Evolutionary conservation across 2,797 vertebrate genomes (phyloP).

Genomic region (Sarcoramphus papa): DNA sequence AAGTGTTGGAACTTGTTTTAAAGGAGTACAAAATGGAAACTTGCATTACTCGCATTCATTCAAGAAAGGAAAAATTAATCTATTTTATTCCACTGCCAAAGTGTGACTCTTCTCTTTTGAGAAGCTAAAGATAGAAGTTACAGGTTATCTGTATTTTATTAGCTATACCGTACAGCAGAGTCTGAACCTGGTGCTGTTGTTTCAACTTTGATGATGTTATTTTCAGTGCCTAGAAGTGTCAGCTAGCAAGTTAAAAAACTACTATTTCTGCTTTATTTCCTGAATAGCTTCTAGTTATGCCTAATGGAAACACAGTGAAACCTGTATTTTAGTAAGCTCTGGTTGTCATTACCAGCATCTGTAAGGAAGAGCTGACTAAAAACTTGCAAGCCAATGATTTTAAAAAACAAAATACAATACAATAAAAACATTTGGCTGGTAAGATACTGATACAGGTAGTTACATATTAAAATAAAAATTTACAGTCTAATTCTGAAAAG

Average conservation of each 20-base stretch:
- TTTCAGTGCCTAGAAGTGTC: not conserved
- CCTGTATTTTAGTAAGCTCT: not conserved
- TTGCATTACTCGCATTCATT: not conserved
- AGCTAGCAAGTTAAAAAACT: not conserved
- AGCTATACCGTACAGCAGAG: not conserved
- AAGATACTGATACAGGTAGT: not conserved
- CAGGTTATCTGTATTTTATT: not conserved
- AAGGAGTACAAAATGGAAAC: conserved; percentile 54
- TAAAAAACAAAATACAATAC: not conserved
- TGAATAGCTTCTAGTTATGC: not conserved
- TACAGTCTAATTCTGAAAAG: not conserved
- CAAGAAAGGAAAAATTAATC: not conserved
- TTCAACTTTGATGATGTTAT: not conserved
- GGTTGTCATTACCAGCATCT: not conserved
- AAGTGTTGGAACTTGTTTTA: conserved; percentile 41
- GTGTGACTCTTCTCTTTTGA: not conserved
- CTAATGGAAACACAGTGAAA: not conserved
- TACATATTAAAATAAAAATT: not conserved
- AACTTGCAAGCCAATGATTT: not conserved
- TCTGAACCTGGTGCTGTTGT: not conserved
- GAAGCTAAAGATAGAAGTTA: not conserved
- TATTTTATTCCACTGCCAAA: not conserved
- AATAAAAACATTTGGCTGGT: not conserved
- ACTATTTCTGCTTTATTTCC: not conserved
- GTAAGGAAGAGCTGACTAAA: not conserved